Evolutionary conservation across 2,797 vertebrate species (phyloP), one percentile per base, ranked within the genome.

Genomic region (Tauraco hartlaubi): DNA sequence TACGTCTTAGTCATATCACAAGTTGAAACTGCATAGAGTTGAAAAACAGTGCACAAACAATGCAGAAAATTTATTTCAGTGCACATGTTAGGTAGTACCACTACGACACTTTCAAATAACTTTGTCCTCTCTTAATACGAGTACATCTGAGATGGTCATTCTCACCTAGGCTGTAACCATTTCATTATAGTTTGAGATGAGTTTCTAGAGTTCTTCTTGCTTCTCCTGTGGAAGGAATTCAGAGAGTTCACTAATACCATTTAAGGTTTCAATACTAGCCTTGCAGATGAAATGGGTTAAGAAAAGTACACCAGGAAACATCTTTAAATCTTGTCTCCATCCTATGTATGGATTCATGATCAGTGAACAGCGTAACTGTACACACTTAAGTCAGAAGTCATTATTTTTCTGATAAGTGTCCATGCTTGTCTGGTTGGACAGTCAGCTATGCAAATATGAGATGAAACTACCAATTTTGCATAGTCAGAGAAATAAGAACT

Each of bases 151-250:
- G 56, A 68, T 35, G 13, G 35, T 63, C 15, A 86, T 82, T 90
- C 93, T 97, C 68, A 93, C 44, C 68, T 90, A 75, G 62, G 62
- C 9, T 91, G 66, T 79, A 91, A 85, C 79, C 55, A 55, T 89
- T 79, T 97, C 33, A 39, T 35, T 75, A 49, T 43, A 89, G 44
- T 84, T 43, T 64, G 64, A 75, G 52, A 79, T 51, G 46, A 91
- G 9, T 66, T 88, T 93, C 85, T 95, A 64, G 58, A 94, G 67
- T 25, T 66, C 33, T 62, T 93, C n/a, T 88, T 90, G 28, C 15
- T 90, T 96, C 64, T 88, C 17, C 61, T 85, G 49, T 51, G 33
- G 49, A 95, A 90, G 49, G 54, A 95, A 85, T 76, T 77, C 69
- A 84, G 54, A 83, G 46, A 74, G 63, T 35, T 59, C 61, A 77